A percentile compares a stretch with the other conserved stretches of the same genome.
These are phyloP conservation scores for Diglossa cyanea DNA, from an alignment of 2,797 vertebrate genomes.

Conservation along the genomic window DNA sequence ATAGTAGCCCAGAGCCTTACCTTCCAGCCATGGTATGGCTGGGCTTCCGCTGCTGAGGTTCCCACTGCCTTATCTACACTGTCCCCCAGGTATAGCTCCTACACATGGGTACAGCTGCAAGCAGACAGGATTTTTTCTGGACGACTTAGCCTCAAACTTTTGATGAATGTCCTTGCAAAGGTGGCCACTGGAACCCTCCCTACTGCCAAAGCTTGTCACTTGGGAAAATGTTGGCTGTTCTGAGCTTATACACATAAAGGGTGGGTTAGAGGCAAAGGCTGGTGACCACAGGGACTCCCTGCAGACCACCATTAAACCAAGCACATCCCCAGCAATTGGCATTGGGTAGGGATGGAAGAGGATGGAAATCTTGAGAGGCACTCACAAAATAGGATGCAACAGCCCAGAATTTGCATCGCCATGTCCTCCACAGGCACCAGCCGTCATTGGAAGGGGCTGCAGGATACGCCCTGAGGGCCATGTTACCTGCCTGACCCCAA, in stretches of 20 bases:
- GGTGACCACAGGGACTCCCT: neutral
- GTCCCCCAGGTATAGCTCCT: neutral
- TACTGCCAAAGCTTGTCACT: accelerated
- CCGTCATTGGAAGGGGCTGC: neutral
- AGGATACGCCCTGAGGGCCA: neutral
- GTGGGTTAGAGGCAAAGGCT: accelerated
- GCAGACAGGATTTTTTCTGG: neutral
- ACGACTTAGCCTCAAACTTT: neutral
- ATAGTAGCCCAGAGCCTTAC: neutral
- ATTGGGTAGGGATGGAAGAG: neutral
- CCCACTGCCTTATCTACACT: neutral
- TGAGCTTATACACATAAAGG: neutral
- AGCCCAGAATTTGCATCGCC: accelerated
- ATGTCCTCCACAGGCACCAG: accelerated
- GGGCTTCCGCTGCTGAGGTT: neutral
- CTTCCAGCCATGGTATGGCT: neutral
- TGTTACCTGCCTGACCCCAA: accelerated
- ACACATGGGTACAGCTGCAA: accelerated
- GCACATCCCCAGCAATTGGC: accelerated
- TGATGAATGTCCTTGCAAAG: neutral
- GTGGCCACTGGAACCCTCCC: neutral
- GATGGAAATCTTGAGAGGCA: neutral
- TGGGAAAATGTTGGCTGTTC: neutral
- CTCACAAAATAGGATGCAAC: neutral
- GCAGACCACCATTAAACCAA: neutral